Evolutionary conservation across 2,113 vertebrate genomes (phyloP).

Genomic region (Takifugu bimaculatus): DNA sequence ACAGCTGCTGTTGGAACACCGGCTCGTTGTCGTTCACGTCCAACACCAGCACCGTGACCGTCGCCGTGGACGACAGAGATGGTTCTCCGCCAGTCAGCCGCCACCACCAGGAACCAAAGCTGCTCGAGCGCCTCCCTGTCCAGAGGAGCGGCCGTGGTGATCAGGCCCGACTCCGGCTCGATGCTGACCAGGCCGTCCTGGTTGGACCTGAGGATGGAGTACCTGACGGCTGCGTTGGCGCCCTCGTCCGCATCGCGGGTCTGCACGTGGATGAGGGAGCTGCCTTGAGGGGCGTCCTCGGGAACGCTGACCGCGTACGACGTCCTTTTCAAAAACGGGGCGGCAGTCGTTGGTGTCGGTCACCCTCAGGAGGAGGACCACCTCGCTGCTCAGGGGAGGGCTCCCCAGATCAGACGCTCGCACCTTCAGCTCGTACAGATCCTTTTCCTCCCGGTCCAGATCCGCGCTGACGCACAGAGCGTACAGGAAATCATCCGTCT

Average conservation of each 20-base stretch:
- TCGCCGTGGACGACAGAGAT: constrained; percentile 75
- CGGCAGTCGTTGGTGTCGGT: constrained; percentile 82
- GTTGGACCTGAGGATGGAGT: constrained; percentile 65
- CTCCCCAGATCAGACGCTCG: constrained; percentile 78
- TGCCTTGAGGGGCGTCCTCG: constrained; percentile 78
- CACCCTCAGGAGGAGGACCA: constrained; percentile 74
- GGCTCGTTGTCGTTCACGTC: constrained; percentile 92
- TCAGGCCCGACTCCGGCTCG: constrained; percentile 74
- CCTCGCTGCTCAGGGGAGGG: constrained; percentile 75
- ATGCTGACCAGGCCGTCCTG: constrained; percentile 66
- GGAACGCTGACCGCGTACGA: constrained; percentile 70
- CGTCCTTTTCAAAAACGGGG: constrained; percentile 76
- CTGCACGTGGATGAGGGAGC: constrained; percentile 73
- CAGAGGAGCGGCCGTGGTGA: constrained; percentile 71
- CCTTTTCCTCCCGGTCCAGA: constrained; percentile 80
- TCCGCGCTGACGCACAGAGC: constrained; percentile 79
- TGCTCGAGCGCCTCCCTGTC: constrained; percentile 78
- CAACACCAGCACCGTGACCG: constrained; percentile 76
- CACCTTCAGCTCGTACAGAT: constrained; percentile 78
- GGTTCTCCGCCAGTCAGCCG: constrained; percentile 79
- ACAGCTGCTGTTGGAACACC: constrained; percentile 80
- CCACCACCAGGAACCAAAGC: constrained; percentile 79
- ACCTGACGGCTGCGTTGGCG: constrained; percentile 74
- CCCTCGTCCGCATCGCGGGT: constrained; percentile 82
- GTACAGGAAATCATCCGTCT: constrained; percentile 75